phyloP scores from a whole-genome alignment of 2,113 vertebrate genomes.

The Pristiophorus japonicus region DNA sequence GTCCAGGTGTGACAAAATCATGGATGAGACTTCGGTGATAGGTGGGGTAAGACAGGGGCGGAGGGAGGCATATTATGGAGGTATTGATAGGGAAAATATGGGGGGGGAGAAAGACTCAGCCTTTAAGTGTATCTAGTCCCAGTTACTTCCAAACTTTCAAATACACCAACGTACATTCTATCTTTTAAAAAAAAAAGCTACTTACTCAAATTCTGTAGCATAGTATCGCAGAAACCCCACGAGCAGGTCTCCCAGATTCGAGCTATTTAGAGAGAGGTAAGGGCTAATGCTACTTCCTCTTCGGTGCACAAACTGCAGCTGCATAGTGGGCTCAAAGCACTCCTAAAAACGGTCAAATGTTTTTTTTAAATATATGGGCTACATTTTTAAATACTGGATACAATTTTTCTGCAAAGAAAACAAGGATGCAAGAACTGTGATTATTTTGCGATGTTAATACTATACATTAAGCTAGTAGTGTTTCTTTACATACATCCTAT shows the following conservation, averaged over 20 bases:
- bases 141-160: background rate
- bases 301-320: slow-evolving; percentile 76
- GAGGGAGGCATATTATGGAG: background rate
- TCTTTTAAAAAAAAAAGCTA: slow-evolving; percentile 40
- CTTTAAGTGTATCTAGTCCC: background rate
- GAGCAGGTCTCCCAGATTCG: slow-evolving; percentile 79
- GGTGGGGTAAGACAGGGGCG: background rate
- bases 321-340: slow-evolving; percentile 73
- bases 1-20: background rate
- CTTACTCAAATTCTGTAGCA: slow-evolving; percentile 85
- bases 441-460: background rate
- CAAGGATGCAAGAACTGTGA: background rate
- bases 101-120: background rate
- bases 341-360: slow-evolving; percentile 58
- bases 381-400: background rate
- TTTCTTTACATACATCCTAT: background rate
- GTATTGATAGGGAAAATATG: background rate
- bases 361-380: no score
- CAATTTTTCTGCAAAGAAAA: background rate
- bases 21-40: background rate
- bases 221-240: slow-evolving; percentile 91
- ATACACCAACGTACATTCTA: background rate
- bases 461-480: background rate
- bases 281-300: slow-evolving; percentile 66
- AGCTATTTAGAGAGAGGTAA: slow-evolving; percentile 76